Base-by-base conservation (phyloP, 2,888 invertebrate genomes). In the Agrotis ipsilon region DNA sequence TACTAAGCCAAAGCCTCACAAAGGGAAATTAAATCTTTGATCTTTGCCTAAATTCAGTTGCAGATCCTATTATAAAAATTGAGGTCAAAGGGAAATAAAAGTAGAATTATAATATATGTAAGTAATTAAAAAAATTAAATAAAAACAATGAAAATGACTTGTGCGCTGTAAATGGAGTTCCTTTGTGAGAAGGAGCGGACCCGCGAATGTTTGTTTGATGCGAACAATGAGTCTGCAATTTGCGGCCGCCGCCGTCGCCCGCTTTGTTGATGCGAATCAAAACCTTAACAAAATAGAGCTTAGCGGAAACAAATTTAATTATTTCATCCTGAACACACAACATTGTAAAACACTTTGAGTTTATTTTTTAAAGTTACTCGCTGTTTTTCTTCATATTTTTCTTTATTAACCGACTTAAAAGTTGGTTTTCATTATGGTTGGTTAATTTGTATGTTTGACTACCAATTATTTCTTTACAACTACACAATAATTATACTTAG, bases 141-240 rank as follows among this genome's bases (percentile, higher is more conserved):
- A 92, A 91, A 92, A 85, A 91, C 87, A 92, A 91, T 92, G 89
- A 89, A 90, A 93, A 91, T 91, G 87, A 94, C 93, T 94, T 93
- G 90, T 88, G 91, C 86, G 86, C 87, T 85, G 88, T 88, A 93
- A 94, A 94, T 93, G 91, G 92, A 93, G 92, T 93, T 93, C 91
- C 92, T 93, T 94, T 93, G 94, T 94, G 89, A 80, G 89, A 92
- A 93, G 92, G 92, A 94, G 92, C 92, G 92, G 88, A 84, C 89
- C 89, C 88, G 90, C 90, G 92, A 93, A 93, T 94, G 94, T 95
- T 96, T 94, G 94, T 92, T 92, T 88, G 90, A 86, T 88, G 88
- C 92, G 94, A 94, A 95, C 94, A 96, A 94, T 95, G 94, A 94
- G 92, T 90, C 92, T 90, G 94, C 95, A 94, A 95, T 94, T 95